Base-by-base conservation (phyloP, 2,797 vertebrate species). In the Hyperoplus lanceolatus region DNA sequence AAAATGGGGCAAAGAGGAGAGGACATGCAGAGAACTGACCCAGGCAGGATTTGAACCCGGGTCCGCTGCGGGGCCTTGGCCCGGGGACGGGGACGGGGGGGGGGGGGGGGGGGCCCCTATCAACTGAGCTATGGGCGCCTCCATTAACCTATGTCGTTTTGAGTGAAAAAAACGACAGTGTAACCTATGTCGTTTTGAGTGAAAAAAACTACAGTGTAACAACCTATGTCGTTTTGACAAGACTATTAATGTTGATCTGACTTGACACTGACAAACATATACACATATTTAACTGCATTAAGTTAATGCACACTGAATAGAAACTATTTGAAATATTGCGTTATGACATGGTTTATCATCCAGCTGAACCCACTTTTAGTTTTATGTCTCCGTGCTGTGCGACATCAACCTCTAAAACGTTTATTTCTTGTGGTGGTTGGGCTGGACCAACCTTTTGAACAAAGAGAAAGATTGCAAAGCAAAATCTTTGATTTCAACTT, bases 401-500 rank as follows among this genome's bases (percentile, higher is more conserved):
- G 9, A 61, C 21, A 36, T 2, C 16, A 4, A 15, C 58, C 42
- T 64, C 39, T 18, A 10, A 77, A 70, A 70, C 3, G 3, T 3
- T 29, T 14, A 21, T 65, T 77, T 53, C 54, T 38, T 12, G 9
- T 71, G 36, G 39, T 62, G 29, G 29, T 45, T 42, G 9, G 15
- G 4, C 2, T 29, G 41, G 55, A 77, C 18, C 6, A 50, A 42
- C 15, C 36, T 45, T 70, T 79, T 49, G 71, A 64, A 46, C 61
- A 54, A n/a, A 79, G 63, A 78, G 39, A 80, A 56, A 74, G 38
- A 71, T 46, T 42, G 39, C 18, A 43, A 60, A 72, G 45, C 62
- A 49, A 38, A 81, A 78, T 82, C 62, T 77, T 57, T 71, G 45
- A 75, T n/a, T 62, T 78, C 70, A 82, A 81, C 75, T 85, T 84